phyloP scores from a whole-genome alignment of 2,113 vertebrate genomes.

The Tragelaphus buxtoni region DNA sequence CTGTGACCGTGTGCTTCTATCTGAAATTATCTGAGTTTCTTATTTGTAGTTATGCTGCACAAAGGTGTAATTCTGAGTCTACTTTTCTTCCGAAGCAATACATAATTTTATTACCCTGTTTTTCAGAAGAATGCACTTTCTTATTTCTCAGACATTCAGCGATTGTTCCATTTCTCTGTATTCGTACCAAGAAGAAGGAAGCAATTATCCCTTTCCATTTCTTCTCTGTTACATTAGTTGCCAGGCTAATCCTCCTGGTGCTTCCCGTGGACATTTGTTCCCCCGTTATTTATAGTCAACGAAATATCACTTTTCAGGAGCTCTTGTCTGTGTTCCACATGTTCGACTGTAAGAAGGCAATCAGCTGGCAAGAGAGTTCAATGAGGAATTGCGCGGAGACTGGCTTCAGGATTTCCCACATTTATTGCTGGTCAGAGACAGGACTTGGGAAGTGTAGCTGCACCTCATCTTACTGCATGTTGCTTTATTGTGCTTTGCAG shows the following conservation, averaged over 20 bases:
- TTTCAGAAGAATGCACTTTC: slow-evolving; percentile 18
- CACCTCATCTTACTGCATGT: not conserved
- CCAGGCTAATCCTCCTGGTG: slow-evolving; percentile 35
- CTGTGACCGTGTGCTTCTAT: slow-evolving; percentile 1
- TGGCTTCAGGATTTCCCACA: not conserved
- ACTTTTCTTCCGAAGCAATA: not conserved
- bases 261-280: slow-evolving; percentile 31
- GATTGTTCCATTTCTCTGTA: slow-evolving; percentile 20
- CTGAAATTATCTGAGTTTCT: slow-evolving; percentile 36
- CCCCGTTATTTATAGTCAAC: slow-evolving; percentile 40
- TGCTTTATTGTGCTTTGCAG: not conserved
- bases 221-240: slow-evolving; percentile 40
- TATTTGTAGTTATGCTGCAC: slow-evolving; percentile 14
- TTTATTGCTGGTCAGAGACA: not conserved
- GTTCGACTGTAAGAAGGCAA: not conserved
- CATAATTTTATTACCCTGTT: not conserved
- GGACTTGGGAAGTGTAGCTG: not conserved
- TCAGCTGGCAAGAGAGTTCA: slow-evolving; percentile 13
- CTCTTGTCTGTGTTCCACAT: slow-evolving; percentile 1
- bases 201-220: slow-evolving; percentile 45
- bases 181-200: slow-evolving; percentile 50
- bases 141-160: slow-evolving; percentile 31
- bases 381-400: not conserved
- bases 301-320: slow-evolving; percentile 5
- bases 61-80: not conserved